These are phyloP conservation scores for Sterrhoptilus dennistouni DNA, from an alignment of 2,113 vertebrate genomes.

Conservation along the genomic window DNA sequence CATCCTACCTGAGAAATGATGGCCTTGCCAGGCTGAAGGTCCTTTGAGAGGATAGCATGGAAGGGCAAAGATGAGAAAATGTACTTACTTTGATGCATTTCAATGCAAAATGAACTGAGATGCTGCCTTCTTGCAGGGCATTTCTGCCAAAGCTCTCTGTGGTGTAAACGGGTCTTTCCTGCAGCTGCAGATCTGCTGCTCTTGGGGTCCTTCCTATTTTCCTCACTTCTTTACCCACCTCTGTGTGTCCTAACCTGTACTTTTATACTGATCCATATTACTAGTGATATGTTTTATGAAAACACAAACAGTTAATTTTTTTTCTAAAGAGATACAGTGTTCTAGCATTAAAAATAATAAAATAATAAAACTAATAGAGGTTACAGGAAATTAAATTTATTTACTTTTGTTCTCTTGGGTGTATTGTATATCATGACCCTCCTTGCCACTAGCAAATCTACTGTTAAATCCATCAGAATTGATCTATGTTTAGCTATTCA, in stretches of 20 bases:
- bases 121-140: neutral
- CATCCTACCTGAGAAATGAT: neutral
- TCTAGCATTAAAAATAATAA: neutral
- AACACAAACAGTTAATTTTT: neutral
- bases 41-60: neutral
- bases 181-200: neutral
- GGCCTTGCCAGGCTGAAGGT: neutral
- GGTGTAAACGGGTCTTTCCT: neutral
- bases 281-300: neutral
- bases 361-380: neutral
- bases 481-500: constrained; percentile 71
- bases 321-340: neutral
- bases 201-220: neutral
- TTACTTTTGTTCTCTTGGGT: constrained; percentile 21
- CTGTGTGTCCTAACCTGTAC: neutral
- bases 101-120: neutral
- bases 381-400: constrained; percentile 52
- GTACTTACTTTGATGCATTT: neutral
- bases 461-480: constrained; percentile 64
- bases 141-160: neutral
- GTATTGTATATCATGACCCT: constrained; percentile 20
- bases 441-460: constrained; percentile 50
- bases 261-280: neutral
- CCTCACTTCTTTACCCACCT: neutral
- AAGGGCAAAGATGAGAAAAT: neutral